Evolutionary conservation across 2,888 invertebrate genomes (phyloP).

Genomic region (Alloplasta piceator): DNA sequence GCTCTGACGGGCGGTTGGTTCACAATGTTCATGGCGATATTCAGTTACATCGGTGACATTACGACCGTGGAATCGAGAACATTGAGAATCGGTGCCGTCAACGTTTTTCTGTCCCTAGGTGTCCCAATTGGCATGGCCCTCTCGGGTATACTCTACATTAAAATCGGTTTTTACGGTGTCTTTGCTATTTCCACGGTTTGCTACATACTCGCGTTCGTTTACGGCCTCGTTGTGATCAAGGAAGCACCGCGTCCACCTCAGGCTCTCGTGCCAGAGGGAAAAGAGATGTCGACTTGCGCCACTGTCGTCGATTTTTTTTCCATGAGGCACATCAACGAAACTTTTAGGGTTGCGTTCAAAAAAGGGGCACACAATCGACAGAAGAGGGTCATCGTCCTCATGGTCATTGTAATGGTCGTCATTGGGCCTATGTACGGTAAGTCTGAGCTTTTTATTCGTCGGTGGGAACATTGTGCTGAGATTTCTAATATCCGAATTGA

Average conservation of each 20-base stretch:
- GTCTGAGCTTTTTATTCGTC: slow-evolving; percentile 71
- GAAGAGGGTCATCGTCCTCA: slow-evolving; percentile 90
- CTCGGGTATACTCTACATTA: slow-evolving; percentile 91
- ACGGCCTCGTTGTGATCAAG: slow-evolving; percentile 89
- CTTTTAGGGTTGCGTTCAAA: slow-evolving; percentile 92
- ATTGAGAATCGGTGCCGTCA: slow-evolving; percentile 93
- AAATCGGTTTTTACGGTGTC: slow-evolving; percentile 93
- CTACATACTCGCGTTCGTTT: slow-evolving; percentile 90
- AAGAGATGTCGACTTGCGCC: slow-evolving; percentile 83
- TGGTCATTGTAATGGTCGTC: slow-evolving; percentile 92
- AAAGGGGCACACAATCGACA: slow-evolving; percentile 90
- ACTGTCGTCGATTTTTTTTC: slow-evolving; percentile 90
- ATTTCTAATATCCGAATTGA: no score
- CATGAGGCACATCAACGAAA: slow-evolving; percentile 90
- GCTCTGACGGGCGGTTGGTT: slow-evolving; percentile 94
- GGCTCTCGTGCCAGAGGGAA: slow-evolving; percentile 81
- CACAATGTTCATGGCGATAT: slow-evolving; percentile 95
- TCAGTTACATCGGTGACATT: slow-evolving; percentile 95
- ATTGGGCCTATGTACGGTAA: slow-evolving; percentile 94
- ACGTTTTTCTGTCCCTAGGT: slow-evolving; percentile 94
- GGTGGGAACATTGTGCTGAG: no score
- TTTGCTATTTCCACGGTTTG: slow-evolving; percentile 91
- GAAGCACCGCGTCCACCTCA: slow-evolving; percentile 85
- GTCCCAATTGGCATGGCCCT: slow-evolving; percentile 95
- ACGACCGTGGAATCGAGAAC: slow-evolving; percentile 93